Percentiles rank a stretch among this genome's conserved stretches.
phyloP scores from a whole-genome alignment of 2,888 invertebrate genomes.

The Copidosoma aretas region DNA sequence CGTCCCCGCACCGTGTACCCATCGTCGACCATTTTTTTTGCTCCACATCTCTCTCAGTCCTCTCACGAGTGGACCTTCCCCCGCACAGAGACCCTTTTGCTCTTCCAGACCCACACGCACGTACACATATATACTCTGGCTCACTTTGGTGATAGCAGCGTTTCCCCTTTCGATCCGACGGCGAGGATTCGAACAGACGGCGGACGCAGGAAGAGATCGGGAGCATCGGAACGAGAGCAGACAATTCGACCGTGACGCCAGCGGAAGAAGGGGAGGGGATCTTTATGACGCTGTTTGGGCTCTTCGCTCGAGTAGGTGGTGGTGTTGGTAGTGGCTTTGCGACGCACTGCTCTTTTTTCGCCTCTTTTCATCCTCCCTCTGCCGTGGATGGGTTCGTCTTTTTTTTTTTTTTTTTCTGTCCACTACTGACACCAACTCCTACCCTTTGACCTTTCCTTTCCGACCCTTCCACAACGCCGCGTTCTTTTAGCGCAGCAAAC shows the following conservation, averaged over 20 bases:
- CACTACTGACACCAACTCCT: constrained; percentile 1
- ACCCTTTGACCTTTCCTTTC: neutral
- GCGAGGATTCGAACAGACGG: too few relatives aligned
- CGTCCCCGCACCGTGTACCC: too few relatives aligned
- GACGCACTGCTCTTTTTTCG: constrained; percentile 1
- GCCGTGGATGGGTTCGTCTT: constrained; percentile 9
- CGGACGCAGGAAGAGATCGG: constrained; percentile 5
- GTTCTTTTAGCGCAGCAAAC: too few relatives aligned
- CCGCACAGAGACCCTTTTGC: too few relatives aligned
- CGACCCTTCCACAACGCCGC: too few relatives aligned
- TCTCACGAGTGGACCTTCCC: neutral
- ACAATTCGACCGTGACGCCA: constrained; percentile 4
- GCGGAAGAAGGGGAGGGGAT: constrained; percentile 45
- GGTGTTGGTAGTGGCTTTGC: constrained; percentile 46
- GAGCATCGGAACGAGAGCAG: neutral
- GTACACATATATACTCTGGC: too few relatives aligned
- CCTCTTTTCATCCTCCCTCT: neutral
- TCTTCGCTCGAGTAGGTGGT: constrained; percentile 51
- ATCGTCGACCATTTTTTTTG: too few relatives aligned
- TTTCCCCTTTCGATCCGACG: too few relatives aligned
- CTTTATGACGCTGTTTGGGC: constrained; percentile 56
- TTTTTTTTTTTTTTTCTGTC: constrained; percentile 11
- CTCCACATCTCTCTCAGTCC: neutral
- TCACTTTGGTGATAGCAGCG: too few relatives aligned
- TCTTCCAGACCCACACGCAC: neutral